Conservation (phyloP, 1,140 invertebrate genomes). For the Luehdorfia chinensis region DNA sequence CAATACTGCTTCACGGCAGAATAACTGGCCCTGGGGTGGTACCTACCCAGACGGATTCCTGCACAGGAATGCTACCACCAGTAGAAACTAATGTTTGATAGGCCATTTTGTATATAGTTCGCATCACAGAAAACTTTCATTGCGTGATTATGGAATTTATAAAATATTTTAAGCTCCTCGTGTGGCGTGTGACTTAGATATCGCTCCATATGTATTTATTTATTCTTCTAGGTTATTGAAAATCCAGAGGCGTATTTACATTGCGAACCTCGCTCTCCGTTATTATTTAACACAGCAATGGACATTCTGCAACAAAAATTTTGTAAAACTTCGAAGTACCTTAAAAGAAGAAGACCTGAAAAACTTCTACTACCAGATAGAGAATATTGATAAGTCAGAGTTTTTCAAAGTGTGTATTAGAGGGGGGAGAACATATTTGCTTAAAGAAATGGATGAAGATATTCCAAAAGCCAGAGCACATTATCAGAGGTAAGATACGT, state of each 20-base stretch:
- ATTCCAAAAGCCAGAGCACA: constrained; percentile 62
- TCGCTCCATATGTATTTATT: no score
- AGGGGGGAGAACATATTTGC: constrained; percentile 77
- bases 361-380: constrained; percentile 80
- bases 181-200: no score
- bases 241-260: constrained; percentile 88
- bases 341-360: constrained; percentile 81
- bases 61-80: no score
- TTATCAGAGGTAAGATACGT: constrained; percentile 62
- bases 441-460: constrained; percentile 78
- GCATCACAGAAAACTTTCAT: no score
- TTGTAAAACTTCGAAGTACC: constrained; percentile 78
- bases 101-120: no score
- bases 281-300: constrained; percentile 91
- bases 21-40: no score
- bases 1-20: no score
- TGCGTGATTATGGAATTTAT: no score
- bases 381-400: constrained; percentile 64
- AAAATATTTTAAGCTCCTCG: no score
- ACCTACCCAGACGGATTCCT: no score
- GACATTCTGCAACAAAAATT: constrained; percentile 87
- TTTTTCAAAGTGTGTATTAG: constrained; percentile 75
- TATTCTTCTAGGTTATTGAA: constrained; percentile 84
- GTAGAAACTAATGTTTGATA: no score
- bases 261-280: constrained; percentile 84